Base-by-base conservation (phyloP, 2,797 vertebrate genomes). In the Limosa lapponica region DNA sequence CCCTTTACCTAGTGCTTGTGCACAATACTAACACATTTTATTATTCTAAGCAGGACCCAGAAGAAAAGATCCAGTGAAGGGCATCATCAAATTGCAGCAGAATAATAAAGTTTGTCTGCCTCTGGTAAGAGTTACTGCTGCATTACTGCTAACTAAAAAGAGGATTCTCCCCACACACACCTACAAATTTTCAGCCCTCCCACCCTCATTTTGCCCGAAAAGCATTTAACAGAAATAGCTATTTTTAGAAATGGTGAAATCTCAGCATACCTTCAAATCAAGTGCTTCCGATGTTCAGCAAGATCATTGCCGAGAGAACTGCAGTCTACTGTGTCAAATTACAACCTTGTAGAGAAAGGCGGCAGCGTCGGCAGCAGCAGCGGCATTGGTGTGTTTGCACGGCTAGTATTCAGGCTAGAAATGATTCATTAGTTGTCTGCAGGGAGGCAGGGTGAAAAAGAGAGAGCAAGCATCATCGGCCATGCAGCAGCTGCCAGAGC, bases 391-490 rank as follows among this genome's bases (percentile, higher is more conserved):
- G 93, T 61, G 92, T 65, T 78, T 51, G 98, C 96, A 10, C 96
- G 9, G 96, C 95, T 51, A 14, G 97, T n/a, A 30, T 48, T 57
- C 89, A 94, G 93, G 98, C 98, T 98, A 98, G 98, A 97, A 98
- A 98, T 97, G 98, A 98, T 98, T 98, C 98, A 98, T 98, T 95
- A 95, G 96, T 85, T 97, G 97, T 97, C 97, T 95, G 98, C 98
- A 95, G 96, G 96, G 97, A 98, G 98, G 97, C 98, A 96, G 98
- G 97, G 97, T 96, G 97, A 96, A 30, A 58, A 37, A 43, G 58
- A 83, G 97, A 90, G 95, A 91, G 95, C 85, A 72, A 97, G 98
- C 97, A 98, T 97, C 98, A 94, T 83, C 98, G 97, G 97, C 98
- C 98, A 97, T 97, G 98, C 98, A 98, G 96, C 98, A 82, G 96